Base-by-base conservation (phyloP, 2,797 vertebrate genomes). In the Borostomias antarcticus region DNA sequence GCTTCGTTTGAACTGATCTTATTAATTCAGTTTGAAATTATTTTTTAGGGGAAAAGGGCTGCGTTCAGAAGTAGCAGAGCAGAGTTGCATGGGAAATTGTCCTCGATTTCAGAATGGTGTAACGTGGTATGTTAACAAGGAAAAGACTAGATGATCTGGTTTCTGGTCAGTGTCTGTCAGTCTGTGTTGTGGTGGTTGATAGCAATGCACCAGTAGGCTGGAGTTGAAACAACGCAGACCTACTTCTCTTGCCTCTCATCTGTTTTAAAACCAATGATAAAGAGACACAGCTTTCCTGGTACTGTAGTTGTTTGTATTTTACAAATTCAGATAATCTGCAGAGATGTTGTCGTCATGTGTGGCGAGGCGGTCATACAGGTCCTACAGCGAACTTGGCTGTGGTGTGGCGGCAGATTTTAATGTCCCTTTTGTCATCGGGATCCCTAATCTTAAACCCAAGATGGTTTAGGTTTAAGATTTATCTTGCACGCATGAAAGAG, bases 261-360 rank as follows among this genome's bases (percentile, higher is more conserved):
- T 21, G 21, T 25, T 35, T 59, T 7, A 43, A 59, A 43, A 2
- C 35, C 23, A 43, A 21, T 40, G 35, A 28, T 26, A 26, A 40
- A 43, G 26, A n/a, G 1, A 59, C 37, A 32, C 17, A 40, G 35
- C 15, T 21, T 25, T 15, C 26, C 33, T 56, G 15, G 53, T n/a
- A n/a, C n/a, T n/a, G 53, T 29, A 33, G n/a, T 17, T 43, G 35
- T 23, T 59, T 35, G 23, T 40, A 40, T 43, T 40, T 43, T 11
- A 32, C 9, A 21, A 37, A 40, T 45, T 59, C n/a, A 28, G 25
- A 59, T 59, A 40, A 43, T 58, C 35, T 43, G 15, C 35, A 43
- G 58, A 59, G 23, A 45, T 45, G 21, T 15, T 26, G 58, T 17
- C 37, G 40, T 43, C 21, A 40, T 59, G 26, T 59, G 35, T 59